phyloP scores from a whole-genome alignment of 2,888 invertebrate genomes.

The Eupithecia inturbata region DNA sequence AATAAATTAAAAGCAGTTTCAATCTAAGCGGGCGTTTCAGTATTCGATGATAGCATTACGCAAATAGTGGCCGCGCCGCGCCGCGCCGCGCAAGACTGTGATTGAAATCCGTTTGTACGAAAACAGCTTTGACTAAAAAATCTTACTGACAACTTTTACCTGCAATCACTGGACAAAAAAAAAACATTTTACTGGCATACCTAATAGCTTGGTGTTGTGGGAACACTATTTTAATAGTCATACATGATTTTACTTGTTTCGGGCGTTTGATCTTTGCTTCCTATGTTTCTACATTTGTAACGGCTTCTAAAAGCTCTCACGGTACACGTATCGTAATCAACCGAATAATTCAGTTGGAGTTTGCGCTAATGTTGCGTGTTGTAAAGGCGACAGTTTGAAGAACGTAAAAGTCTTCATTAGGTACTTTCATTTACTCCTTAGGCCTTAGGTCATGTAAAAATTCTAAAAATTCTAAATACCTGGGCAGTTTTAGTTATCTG shows the following conservation, averaged over 20 bases:
- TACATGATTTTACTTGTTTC: constrained; percentile 16
- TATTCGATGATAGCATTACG: neutral
- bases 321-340: constrained; percentile 46
- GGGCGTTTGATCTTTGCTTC: constrained; percentile 14
- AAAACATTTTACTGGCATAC: constrained; percentile 41
- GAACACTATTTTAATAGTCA: constrained; percentile 44
- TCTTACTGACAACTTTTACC: constrained; percentile 59
- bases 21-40: neutral
- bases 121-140: neutral
- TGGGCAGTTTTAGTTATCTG: neutral
- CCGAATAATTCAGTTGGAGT: constrained; percentile 31
- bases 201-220: constrained; percentile 55
- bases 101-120: neutral
- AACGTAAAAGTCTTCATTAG: neutral
- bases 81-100: neutral
- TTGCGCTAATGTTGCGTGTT: neutral
- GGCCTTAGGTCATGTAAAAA: neutral
- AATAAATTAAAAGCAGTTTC: neutral
- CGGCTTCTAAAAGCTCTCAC: constrained; percentile 18
- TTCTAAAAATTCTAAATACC: neutral
- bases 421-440: neutral
- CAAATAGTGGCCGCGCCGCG: neutral
- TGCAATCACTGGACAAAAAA: constrained; percentile 51
- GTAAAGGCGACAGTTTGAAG: neutral
- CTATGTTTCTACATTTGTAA: constrained; percentile 10